A percentile compares a stretch with the other conserved stretches of the same genome.
Conservation (phyloP, 2,797 vertebrate genomes). For the Botia kubotai region DNA sequence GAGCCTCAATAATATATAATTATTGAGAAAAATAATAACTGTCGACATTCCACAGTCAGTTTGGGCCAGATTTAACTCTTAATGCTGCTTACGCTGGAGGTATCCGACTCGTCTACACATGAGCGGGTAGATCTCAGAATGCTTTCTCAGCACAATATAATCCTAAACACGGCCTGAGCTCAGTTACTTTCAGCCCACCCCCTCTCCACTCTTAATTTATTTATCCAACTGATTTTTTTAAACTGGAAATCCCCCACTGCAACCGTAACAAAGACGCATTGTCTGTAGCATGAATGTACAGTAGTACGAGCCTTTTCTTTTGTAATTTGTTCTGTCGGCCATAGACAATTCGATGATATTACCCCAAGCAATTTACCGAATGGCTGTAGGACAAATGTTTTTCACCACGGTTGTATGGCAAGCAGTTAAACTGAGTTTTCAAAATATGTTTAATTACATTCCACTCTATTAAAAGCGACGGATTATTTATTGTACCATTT, state of each 20-base stretch:
- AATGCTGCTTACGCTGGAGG: slow-evolving; percentile 1
- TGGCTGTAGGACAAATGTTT: background rate
- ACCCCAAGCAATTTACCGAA: background rate
- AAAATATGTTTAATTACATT: slow-evolving; percentile 13
- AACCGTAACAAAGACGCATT: slow-evolving; percentile 2
- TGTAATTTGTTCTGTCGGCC: background rate
- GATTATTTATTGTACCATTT: slow-evolving; percentile 2
- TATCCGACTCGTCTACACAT: background rate
- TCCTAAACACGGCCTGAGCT: background rate
- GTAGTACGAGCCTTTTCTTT: background rate
- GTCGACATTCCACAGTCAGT: slow-evolving; percentile 53
- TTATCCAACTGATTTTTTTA: slow-evolving; percentile 4
- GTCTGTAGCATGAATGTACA: background rate
- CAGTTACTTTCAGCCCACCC: background rate
- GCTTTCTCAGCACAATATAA: slow-evolving; percentile 1
- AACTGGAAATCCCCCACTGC: slow-evolving; percentile 18
- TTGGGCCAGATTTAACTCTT: slow-evolving; percentile 3
- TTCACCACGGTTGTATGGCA: background rate
- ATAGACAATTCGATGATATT: background rate
- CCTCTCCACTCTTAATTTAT: background rate
- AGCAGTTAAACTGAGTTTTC: background rate
- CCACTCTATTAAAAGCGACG: slow-evolving; percentile 16
- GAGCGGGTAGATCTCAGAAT: background rate
- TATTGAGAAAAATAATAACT: slow-evolving; percentile 16
- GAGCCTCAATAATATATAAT: background rate